Conservation (phyloP, 2,888 invertebrate species). For the Parnassius mnemosyne region DNA sequence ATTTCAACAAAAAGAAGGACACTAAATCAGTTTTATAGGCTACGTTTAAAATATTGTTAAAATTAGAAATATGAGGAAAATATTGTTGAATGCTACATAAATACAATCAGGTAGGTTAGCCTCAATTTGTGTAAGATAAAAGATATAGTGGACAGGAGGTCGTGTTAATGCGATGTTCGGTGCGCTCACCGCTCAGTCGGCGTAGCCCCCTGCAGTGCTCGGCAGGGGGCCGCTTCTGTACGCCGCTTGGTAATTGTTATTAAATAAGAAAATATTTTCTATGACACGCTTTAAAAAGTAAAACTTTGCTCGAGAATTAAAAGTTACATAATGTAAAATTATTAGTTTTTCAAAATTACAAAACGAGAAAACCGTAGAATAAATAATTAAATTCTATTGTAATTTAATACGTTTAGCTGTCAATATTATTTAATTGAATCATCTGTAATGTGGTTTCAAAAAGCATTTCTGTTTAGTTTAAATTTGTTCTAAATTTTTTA, state of each 20-base stretch:
- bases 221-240: constrained; percentile 65
- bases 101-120: constrained; percentile 23
- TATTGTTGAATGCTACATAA: neutral
- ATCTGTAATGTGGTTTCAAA: no score
- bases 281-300: constrained; percentile 47
- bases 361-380: no score
- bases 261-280: constrained; percentile 62
- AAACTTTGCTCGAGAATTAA: constrained; percentile 22
- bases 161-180: constrained; percentile 42
- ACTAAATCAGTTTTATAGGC: no score
- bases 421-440: no score
- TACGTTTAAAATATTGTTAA: no score
- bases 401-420: no score
- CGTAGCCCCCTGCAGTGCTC: constrained; percentile 57
- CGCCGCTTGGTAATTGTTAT: constrained; percentile 51
- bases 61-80: no score
- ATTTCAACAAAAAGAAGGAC: no score
- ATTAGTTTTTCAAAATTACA: no score
- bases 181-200: constrained; percentile 20
- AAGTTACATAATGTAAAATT: neutral
- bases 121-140: constrained; percentile 44
- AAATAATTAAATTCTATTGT: no score
- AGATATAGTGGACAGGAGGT: constrained; percentile 40
- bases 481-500: no score
- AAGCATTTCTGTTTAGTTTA: no score